Percentiles rank a stretch among this genome's conserved stretches.
Evolutionary conservation across 2,113 vertebrate species (phyloP).

Genomic region (Cheilinus undulatus): DNA sequence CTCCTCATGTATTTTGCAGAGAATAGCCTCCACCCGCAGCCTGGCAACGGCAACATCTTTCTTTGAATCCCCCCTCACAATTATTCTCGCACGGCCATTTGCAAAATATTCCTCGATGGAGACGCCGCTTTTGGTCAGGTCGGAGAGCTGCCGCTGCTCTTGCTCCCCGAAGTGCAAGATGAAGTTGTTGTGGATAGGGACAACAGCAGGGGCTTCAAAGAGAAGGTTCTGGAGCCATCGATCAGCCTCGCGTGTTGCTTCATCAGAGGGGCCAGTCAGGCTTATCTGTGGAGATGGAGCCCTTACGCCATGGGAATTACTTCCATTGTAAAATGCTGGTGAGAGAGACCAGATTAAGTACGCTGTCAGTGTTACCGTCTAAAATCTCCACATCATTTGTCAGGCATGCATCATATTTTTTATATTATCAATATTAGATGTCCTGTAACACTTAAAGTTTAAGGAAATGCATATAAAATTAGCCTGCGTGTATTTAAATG

Average conservation of each 20-base stretch:
- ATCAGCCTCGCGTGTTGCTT: constrained; percentile 75
- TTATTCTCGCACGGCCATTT: constrained; percentile 66
- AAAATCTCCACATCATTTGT: neutral
- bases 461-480: neutral
- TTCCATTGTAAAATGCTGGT: neutral
- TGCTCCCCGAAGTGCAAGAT: constrained; percentile 80
- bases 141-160: constrained; percentile 75
- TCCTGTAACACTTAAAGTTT: neutral
- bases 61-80: constrained; percentile 63
- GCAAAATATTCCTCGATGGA: constrained; percentile 71
- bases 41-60: constrained; percentile 44
- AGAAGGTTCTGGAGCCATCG: constrained; percentile 70
- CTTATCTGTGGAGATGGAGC: constrained; percentile 53
- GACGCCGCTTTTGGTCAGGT: constrained; percentile 32
- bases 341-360: neutral
- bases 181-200: constrained; percentile 82
- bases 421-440: neutral
- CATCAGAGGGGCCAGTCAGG: constrained; percentile 49
- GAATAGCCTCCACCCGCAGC: constrained; percentile 83
- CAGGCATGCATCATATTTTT: neutral
- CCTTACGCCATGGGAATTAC: rapidly evolving
- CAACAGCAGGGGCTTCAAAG: rapidly evolving
- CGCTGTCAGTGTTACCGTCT: neutral
- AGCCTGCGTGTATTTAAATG: too few relatives aligned
- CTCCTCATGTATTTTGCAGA: constrained; percentile 79